These are phyloP conservation scores for Elachura formosa DNA, from an alignment of 2,113 vertebrate species.

Conservation along the genomic window DNA sequence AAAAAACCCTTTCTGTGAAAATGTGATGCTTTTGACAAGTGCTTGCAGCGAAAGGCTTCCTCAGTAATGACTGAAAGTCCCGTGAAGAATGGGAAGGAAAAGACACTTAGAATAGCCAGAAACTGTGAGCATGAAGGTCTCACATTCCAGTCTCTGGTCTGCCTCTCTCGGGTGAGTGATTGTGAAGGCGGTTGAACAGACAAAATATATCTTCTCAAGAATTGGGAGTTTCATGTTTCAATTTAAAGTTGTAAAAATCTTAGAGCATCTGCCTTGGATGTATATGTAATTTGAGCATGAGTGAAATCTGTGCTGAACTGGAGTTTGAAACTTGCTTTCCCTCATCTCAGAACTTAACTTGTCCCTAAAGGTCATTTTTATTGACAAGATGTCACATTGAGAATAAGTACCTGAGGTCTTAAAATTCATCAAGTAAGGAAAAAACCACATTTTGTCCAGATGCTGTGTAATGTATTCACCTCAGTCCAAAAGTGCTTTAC, in stretches of 20 bases:
- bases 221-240: neutral
- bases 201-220: neutral
- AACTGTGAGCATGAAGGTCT: neutral
- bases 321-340: neutral
- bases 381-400: neutral
- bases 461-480: neutral
- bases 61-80: neutral
- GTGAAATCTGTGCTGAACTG: neutral
- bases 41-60: neutral
- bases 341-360: neutral
- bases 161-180: neutral
- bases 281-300: neutral
- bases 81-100: neutral
- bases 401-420: neutral
- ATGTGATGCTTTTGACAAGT: neutral
- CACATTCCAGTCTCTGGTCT: neutral
- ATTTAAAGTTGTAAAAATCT: neutral
- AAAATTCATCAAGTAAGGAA: neutral
- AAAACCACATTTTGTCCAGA: neutral
- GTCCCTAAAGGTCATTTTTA: neutral
- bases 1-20: neutral
- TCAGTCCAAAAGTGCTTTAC: neutral
- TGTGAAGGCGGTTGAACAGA: neutral
- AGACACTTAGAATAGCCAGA: neutral
- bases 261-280: neutral